Evolutionary conservation across 1,140 invertebrate genomes (phyloP), one percentile per base, ranked within the genome.

Genomic region (Diabrotica undecimpunctata): DNA sequence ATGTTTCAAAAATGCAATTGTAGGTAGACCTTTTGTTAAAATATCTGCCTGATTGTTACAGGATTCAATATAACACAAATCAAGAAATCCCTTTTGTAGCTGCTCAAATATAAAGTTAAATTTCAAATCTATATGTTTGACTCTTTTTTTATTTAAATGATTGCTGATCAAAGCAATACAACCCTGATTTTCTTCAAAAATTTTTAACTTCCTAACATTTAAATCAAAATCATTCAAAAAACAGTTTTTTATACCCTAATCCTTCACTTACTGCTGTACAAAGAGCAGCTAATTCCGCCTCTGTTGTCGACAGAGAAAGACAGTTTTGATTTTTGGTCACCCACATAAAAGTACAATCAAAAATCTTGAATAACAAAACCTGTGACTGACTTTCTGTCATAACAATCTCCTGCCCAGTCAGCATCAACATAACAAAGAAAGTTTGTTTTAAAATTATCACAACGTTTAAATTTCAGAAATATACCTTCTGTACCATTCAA

Each of bases 111-210:
- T 65, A 66, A 64, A 74, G 61, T 75, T 54, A 46, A 71, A 73
- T 25, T 61, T 61, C 5, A 74, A 52, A 13, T 76, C 72, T 14
- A 75, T 71, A 55, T 79, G 75, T 54, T 79, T 79, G 0, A 68
- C 74, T 8, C 72, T 59, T 62, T 74, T 71, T 50, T 81, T 78
- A 46, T 74, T 75, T 61, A 77, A 70, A 7, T 74, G 75, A 72
- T 83, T 81, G 54, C 78, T 72, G 7, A 72, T 72, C 9, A 82
- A 61, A 63, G 74, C 74, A 0, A 79, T 74, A 0, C 79, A 77
- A 65, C 65, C 69, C 38, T n/a, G 38, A 67, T 70, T 71, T 37
- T 70, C 70, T 11, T 55, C 37, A 9, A 55, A 39, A 57, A 36
- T 38, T 37, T 11, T 35, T 56, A 52, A 36, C 14, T 56, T 54